phyloP scores from a whole-genome alignment of 2,888 invertebrate species.

The Acanthosoma haemorrhoidale region DNA sequence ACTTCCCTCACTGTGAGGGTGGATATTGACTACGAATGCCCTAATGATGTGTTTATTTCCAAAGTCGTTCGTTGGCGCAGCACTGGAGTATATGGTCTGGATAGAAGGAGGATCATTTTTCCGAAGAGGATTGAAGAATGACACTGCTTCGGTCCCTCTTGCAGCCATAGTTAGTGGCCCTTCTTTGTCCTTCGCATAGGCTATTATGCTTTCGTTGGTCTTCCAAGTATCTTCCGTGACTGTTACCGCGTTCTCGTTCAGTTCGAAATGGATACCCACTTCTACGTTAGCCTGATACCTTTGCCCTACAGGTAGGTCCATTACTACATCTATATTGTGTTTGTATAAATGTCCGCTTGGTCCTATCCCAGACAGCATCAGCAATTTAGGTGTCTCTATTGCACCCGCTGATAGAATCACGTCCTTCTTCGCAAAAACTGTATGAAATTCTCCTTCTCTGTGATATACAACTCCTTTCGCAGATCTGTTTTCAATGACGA shows the following conservation, averaged over 20 bases:
- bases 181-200: slow-evolving; percentile 48
- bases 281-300: slow-evolving; percentile 40
- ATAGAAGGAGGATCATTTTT: slow-evolving; percentile 44
- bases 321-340: slow-evolving; percentile 36
- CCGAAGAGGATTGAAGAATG: slow-evolving; percentile 52
- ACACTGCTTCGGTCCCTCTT: slow-evolving; percentile 47
- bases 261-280: slow-evolving; percentile 32
- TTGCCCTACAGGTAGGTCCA: slow-evolving; percentile 40
- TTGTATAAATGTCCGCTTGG: slow-evolving; percentile 38
- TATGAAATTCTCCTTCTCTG: slow-evolving; percentile 50
- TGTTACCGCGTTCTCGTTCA: neutral
- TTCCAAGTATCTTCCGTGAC: slow-evolving; percentile 43
- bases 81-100: slow-evolving; percentile 40
- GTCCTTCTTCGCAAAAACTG: slow-evolving; percentile 52
- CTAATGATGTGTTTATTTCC: slow-evolving; percentile 26
- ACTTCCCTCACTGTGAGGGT: neutral
- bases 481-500: slow-evolving; percentile 43
- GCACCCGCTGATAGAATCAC: slow-evolving; percentile 43
- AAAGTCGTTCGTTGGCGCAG: neutral
- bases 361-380: slow-evolving; percentile 42
- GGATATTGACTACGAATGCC: slow-evolving; percentile 41
- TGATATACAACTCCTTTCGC: slow-evolving; percentile 57
- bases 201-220: slow-evolving; percentile 44
- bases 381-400: slow-evolving; percentile 39
- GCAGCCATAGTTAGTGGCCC: slow-evolving; percentile 49